phyloP scores from a whole-genome alignment of 2,888 invertebrate species.

The Ceraclea dissimilis region DNA sequence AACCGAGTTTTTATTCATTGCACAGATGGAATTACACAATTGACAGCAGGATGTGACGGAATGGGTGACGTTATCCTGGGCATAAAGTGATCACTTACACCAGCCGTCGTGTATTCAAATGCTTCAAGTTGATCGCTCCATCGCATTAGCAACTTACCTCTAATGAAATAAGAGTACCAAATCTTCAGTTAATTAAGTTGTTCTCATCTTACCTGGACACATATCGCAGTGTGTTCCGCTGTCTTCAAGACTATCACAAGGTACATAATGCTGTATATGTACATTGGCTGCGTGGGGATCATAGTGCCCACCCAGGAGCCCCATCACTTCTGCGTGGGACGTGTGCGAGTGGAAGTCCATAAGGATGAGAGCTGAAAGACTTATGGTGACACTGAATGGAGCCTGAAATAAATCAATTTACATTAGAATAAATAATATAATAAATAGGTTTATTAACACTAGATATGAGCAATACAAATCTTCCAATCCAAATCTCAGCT shows the following conservation, averaged over 20 bases:
- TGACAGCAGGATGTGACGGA: background rate
- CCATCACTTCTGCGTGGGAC: constrained; percentile 66
- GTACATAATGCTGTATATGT: constrained; percentile 48
- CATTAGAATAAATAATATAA: background rate
- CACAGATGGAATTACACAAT: background rate
- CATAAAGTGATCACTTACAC: no score
- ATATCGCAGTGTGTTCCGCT: constrained; percentile 67
- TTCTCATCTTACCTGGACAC: constrained; percentile 67
- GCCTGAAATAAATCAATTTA: constrained; percentile 43
- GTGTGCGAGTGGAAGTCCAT: constrained; percentile 67
- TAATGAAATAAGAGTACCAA: no score
- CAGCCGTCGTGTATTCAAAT: no score
- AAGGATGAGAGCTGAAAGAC: constrained; percentile 52
- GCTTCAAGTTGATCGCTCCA: no score
- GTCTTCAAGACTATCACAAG: constrained; percentile 56
- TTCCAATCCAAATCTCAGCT: no score
- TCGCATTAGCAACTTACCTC: no score
- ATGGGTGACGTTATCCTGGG: no score
- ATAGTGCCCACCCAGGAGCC: constrained; percentile 55
- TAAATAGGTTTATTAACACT: no score
- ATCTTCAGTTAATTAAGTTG: no score
- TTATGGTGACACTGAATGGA: constrained; percentile 52
- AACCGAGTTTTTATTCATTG: background rate
- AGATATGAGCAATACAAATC: no score
- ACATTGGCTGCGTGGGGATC: constrained; percentile 30